Conservation (phyloP, 2,797 vertebrate genomes). For the Microcaecilia unicolor region DNA sequence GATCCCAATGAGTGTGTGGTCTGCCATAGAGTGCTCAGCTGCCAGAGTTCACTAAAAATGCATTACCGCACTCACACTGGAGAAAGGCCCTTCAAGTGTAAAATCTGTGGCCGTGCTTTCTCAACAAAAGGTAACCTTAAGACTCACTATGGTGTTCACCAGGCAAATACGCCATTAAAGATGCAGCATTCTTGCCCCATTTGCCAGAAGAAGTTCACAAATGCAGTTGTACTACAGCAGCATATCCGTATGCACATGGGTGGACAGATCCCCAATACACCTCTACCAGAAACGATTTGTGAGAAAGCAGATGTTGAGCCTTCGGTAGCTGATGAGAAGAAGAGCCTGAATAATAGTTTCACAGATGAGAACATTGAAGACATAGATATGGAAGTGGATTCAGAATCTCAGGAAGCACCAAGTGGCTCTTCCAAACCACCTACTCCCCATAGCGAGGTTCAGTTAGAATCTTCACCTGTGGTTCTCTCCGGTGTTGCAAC, state of each 20-base stretch:
- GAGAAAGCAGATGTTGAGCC: slow-evolving; percentile 61
- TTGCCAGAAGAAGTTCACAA: slow-evolving; percentile 98
- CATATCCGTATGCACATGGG: slow-evolving; percentile 99
- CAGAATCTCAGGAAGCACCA: slow-evolving; percentile 51
- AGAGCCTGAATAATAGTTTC: slow-evolving; percentile 17
- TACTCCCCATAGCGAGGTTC: slow-evolving; percentile 23
- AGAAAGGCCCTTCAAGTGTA: slow-evolving; percentile 92
- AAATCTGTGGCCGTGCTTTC: slow-evolving; percentile 90
- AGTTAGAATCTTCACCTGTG: slow-evolving; percentile 24
- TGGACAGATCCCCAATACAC: slow-evolving; percentile 91
- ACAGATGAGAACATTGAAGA: slow-evolving; percentile 55
- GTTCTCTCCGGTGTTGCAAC: slow-evolving; percentile 60
- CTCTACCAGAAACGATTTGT: slow-evolving; percentile 64
- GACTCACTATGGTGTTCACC: slow-evolving; percentile 90
- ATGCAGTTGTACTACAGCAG: slow-evolving; percentile 89
- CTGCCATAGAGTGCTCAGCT: slow-evolving; percentile 89
- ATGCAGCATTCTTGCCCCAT: slow-evolving; percentile 96
- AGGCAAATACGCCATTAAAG: slow-evolving; percentile 76
- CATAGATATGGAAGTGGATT: slow-evolving; percentile 53
- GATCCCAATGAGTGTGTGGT: slow-evolving; percentile 91
- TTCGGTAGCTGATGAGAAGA: slow-evolving; percentile 46
- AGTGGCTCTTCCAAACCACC: slow-evolving; percentile 43
- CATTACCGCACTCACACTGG: slow-evolving; percentile 97
- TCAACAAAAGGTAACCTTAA: slow-evolving; percentile 97
- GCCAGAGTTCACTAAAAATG: slow-evolving; percentile 96